Evolutionary conservation across 2,113 vertebrate genomes (phyloP).

Genomic region (Sinocyclocheilus rhinocerous): DNA sequence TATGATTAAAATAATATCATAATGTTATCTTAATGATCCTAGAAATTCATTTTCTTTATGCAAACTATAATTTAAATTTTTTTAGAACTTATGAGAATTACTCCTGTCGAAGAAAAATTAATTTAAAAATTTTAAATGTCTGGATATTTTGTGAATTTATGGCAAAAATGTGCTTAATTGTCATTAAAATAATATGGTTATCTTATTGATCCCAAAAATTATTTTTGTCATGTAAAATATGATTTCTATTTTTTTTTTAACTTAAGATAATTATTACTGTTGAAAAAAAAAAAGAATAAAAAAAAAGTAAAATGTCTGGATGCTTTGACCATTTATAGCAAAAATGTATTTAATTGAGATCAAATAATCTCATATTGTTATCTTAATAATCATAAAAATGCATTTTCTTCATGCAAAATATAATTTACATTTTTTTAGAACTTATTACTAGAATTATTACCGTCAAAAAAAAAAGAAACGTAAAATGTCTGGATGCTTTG

Average conservation of each 20-base stretch:
- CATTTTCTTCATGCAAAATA: neutral
- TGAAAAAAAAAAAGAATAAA: too few species aligned
- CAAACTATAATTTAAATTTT: rapidly evolving
- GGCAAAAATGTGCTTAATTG: neutral
- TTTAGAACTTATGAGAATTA: too few species aligned
- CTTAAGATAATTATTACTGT: neutral
- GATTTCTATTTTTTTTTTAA: neutral
- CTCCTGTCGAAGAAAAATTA: too few species aligned
- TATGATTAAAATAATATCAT: neutral
- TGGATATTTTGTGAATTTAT: neutral
- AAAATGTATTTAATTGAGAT: too few species aligned
- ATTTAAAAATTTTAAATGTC: too few species aligned
- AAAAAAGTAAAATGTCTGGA: neutral
- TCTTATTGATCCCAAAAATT: neutral
- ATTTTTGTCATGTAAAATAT: neutral
- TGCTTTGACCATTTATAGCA: too few species aligned
- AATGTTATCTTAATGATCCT: neutral
- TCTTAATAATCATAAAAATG: neutral
- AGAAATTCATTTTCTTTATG: neutral
- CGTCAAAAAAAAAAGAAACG: too few species aligned
- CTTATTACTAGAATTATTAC: too few species aligned
- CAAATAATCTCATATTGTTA: neutral
- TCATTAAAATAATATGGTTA: neutral
- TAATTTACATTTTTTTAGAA: neutral
- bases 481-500: too few species aligned